Base-by-base conservation (phyloP, 1,140 invertebrate species). In the Aradophagus sp. region DNA sequence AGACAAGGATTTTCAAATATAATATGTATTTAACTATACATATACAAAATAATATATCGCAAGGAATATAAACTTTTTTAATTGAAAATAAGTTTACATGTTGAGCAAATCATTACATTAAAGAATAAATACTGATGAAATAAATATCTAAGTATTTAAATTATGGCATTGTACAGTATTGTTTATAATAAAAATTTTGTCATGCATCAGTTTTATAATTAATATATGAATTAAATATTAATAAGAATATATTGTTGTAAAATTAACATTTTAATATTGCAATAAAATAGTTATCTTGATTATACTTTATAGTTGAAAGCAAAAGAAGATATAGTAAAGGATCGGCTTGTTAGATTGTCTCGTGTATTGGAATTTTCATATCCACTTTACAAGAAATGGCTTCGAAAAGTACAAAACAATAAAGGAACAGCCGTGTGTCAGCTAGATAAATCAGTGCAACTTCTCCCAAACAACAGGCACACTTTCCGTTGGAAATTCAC, bases 401-500 rank as follows among this genome's bases (percentile, higher is more conserved):
- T 86, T 39, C 75, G 80, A 13, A 74, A 67, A 39, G 73, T 76
- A 41, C 77, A 80, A 55, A 62, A 59, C n/a, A 61, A 59, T 16
- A 70, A 74, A 69, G 74, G 79, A 16, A 74, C 78, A 19, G 75
- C 84, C 6, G 75, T 86, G 5, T 86, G 84, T 59, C 78, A 77
- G 59, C 11, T 86, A 16, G 78, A 77, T 44, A 59, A 77, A 6
- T 68, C 81, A 16, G 63, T 74, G 17, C 75, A 69, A 31, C 80
- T 76, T 66, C 67, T 79, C 2, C 67, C 79, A 14, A 70, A 79
- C 20, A 73, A 76, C 26, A 75, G 76, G 26, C 65, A 82, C 38
- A 80, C 76, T 3, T 80, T 84, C 65, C 77, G 83, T 34, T 85
- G 83, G 83, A 84, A 84, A 45, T 85, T 85, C 48, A 48, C 75